These are phyloP conservation scores for Pangasius larnaudii DNA, from an alignment of 2,797 vertebrate species.

Conservation along the genomic window DNA sequence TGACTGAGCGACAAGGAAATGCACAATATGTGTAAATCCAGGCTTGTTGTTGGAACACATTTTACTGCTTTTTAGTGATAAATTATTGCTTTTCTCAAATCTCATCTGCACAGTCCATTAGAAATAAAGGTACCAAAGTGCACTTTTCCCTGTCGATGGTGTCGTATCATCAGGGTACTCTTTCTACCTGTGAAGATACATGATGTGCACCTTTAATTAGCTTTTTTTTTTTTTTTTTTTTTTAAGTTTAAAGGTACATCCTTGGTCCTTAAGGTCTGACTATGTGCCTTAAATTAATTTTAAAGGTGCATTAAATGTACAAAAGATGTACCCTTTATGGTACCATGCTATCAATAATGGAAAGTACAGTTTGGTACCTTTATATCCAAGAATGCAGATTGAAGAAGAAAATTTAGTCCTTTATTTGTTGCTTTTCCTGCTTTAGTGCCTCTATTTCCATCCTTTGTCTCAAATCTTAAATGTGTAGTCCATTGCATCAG, in stretches of 20 bases:
- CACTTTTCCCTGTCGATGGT: background rate
- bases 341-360: background rate
- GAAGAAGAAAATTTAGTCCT: background rate
- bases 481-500: background rate
- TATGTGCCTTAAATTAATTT: background rate
- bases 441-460: background rate
- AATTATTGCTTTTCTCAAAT: background rate
- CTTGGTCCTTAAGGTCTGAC: background rate
- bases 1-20: background rate
- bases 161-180: background rate
- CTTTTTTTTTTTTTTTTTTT: background rate
- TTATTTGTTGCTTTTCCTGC: background rate
- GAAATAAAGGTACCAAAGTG: background rate
- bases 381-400: background rate
- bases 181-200: background rate
- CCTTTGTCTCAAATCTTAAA: too few relatives aligned
- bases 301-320: background rate
- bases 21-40: background rate
- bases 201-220: background rate
- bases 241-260: background rate
- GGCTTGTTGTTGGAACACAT: background rate
- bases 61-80: background rate
- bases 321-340: background rate
- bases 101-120: background rate
- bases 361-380: slow-evolving; percentile 3